These are phyloP conservation scores for Lucifuga dentata DNA, from an alignment of 2,113 vertebrate genomes.

Conservation along the genomic window DNA sequence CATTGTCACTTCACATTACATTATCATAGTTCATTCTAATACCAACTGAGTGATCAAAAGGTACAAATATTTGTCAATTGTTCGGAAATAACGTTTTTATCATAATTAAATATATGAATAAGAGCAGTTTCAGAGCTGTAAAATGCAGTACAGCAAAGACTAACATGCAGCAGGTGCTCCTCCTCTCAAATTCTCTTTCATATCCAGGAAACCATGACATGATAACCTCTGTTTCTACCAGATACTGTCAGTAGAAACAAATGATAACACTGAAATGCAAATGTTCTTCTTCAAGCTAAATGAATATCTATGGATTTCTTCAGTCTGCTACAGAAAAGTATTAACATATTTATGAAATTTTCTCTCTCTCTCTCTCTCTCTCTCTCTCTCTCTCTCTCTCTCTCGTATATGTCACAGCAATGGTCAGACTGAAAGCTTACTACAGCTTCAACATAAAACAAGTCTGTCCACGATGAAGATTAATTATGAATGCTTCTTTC, in stretches of 20 bases:
- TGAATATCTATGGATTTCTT: constrained; percentile 14
- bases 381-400: not conserved
- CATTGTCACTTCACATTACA: too few species aligned
- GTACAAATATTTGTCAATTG: too few species aligned
- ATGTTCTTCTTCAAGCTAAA: constrained; percentile 7
- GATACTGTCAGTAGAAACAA: not conserved
- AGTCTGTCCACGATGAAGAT: not conserved
- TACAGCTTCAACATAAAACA: constrained; percentile 1
- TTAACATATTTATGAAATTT: constrained; percentile 36
- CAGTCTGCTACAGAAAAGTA: not conserved
- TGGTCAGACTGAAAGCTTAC: constrained; percentile 5
- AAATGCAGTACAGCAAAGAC: not conserved
- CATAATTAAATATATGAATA: not conserved
- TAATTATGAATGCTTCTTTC: not conserved
- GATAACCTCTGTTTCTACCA: not conserved
- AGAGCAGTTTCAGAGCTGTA: not conserved
- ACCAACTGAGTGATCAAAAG: too few species aligned
- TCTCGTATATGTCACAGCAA: constrained; percentile 15
- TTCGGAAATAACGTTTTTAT: too few species aligned
- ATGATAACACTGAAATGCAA: constrained; percentile 33
- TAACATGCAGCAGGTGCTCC: not conserved
- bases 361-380: not conserved
- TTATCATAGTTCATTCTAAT: too few species aligned
- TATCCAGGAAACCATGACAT: not conserved
- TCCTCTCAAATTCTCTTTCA: not conserved